Conservation (phyloP, 2,888 invertebrate genomes). For the Melieria omissa region DNA sequence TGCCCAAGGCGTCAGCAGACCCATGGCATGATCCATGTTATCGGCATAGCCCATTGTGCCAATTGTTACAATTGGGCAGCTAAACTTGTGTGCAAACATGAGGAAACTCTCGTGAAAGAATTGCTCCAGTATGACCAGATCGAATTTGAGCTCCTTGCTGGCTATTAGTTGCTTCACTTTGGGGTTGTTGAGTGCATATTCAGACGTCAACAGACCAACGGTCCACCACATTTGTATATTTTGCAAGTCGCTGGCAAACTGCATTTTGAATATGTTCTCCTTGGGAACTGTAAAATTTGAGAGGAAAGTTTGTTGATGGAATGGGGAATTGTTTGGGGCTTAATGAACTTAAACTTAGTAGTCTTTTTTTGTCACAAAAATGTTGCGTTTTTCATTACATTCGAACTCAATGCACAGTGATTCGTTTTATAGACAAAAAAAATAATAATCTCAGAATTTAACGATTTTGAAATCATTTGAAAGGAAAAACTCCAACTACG, state of each 20-base stretch:
- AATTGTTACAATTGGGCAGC: constrained; percentile 65
- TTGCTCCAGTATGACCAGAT: constrained; percentile 66
- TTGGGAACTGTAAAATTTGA: constrained; percentile 56
- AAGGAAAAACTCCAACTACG: too few species aligned
- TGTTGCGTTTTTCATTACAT: too few species aligned
- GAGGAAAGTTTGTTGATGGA: too few species aligned
- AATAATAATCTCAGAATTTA: too few species aligned
- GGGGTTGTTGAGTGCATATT: constrained; percentile 58
- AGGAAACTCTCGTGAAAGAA: constrained; percentile 67
- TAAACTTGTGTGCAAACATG: constrained; percentile 66
- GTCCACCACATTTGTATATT: constrained; percentile 62
- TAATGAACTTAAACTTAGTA: too few species aligned
- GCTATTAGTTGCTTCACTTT: constrained; percentile 58
- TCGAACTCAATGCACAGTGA: too few species aligned
- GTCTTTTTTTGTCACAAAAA: too few species aligned
- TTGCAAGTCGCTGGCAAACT: constrained; percentile 61
- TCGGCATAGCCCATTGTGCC: constrained; percentile 67
- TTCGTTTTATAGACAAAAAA: too few species aligned
- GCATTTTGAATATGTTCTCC: constrained; percentile 60
- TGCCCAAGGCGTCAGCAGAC: constrained; percentile 63
- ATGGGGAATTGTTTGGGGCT: too few species aligned
- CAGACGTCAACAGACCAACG: constrained; percentile 58
- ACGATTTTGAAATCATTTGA: too few species aligned
- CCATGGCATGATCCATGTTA: constrained; percentile 66
- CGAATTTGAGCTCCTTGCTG: constrained; percentile 64